These are phyloP conservation scores for Augochlora pura DNA, from an alignment of 1,140 invertebrate species.

Conservation along the genomic window DNA sequence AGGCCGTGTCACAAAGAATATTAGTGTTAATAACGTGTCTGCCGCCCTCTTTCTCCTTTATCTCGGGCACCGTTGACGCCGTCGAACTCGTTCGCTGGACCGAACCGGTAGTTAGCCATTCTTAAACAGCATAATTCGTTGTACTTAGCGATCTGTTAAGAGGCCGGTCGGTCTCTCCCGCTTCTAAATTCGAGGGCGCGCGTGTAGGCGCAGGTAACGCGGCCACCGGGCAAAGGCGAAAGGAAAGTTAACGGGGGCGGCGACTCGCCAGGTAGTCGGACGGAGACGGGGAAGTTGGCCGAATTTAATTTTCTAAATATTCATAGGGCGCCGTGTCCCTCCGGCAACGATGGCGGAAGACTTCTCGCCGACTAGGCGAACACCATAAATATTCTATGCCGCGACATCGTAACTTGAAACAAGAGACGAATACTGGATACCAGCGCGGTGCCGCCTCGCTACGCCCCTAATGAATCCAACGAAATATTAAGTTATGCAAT, in stretches of 20 bases:
- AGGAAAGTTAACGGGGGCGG: neutral
- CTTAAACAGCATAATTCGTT: neutral
- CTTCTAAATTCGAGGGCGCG: neutral
- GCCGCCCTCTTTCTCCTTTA: neutral
- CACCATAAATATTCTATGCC: constrained; percentile 67
- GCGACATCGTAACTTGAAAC: constrained; percentile 55
- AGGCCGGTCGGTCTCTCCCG: neutral
- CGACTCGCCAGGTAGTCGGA: neutral
- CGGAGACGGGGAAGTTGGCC: constrained; percentile 41
- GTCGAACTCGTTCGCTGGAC: too few species aligned
- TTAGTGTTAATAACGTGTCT: too few species aligned
- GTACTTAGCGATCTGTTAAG: constrained; percentile 3
- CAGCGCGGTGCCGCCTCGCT: constrained; percentile 39
- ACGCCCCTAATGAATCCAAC: neutral
- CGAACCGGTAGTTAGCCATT: neutral
- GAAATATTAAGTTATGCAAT: constrained; percentile 61
- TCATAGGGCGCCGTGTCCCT: constrained; percentile 49
- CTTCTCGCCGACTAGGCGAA: constrained; percentile 9
- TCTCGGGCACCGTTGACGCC: neutral
- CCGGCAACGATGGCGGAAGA: constrained; percentile 31
- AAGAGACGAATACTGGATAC: constrained; percentile 57
- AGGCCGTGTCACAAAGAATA: too few species aligned
- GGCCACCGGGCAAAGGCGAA: too few species aligned
- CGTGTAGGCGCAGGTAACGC: too few species aligned
- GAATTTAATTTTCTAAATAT: constrained; percentile 67